Base-by-base conservation (phyloP, 2,888 invertebrate species). In the Lepidochrysops patricia region DNA sequence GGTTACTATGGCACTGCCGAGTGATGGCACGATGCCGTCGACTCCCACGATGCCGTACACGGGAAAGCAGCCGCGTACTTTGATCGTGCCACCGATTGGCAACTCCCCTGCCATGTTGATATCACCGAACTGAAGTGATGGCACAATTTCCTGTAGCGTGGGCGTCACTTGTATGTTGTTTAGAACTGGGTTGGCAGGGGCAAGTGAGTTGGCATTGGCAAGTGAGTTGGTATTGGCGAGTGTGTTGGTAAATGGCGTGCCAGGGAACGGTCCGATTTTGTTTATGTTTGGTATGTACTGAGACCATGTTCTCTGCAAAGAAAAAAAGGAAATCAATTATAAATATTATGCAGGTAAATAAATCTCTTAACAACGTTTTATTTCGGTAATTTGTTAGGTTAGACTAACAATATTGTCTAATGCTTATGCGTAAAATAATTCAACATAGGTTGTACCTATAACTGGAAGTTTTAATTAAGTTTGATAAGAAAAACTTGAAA, bases 41-140 rank as follows among this genome's bases (percentile, higher is more conserved):
- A 86, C 71, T 0, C 75, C 75, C 1, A 85, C 76, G 15, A 76
- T 76, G 0, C 85, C 86, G 57, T 84, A 85, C 0, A 85, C 82
- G 0, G 86, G 86, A 72, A 86, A 83, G 1, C 80, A 73, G 0
- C 85, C 85, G 29, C 73, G 75, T 0, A 86, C 80, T 63, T 78
- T 81, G 0, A 85, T 84, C 1, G 74, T 74, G 0, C 85, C 85
- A 25, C 76, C 79, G 0, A 86, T 74, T 4, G 84, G 84, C 34
- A 86, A 65, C 1, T 84, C 84, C 0, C 85, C 85, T 0, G 74
- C 69, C 1, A 83, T 68, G 0, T 75, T 73, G 0, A 86, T 71
- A 15, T 85, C 85, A 0, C 85, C 85, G 19, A 81, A 76, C 52
- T 82, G 76, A 0, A 85, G 64, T 0, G 75, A 72, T 0, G 85